These are phyloP conservation scores for Ormyrus nitidulus DNA, from an alignment of 2,888 invertebrate species.

Conservation along the genomic window DNA sequence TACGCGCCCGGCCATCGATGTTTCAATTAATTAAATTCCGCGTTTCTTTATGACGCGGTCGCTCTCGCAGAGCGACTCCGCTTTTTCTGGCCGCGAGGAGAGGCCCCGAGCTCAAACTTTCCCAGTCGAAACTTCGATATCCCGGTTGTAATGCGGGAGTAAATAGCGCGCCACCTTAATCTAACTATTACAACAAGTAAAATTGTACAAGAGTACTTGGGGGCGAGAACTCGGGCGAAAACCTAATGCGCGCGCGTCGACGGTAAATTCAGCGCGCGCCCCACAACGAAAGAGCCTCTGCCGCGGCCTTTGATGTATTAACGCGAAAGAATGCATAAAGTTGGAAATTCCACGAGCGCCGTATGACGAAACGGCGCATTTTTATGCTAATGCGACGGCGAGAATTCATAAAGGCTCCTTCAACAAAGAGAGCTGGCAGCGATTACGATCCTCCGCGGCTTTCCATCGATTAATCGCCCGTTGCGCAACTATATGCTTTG, in stretches of 20 bases:
- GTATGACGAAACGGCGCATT: too few species aligned
- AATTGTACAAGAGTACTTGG: constrained; percentile 16
- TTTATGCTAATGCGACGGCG: too few species aligned
- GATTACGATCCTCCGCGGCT: too few species aligned
- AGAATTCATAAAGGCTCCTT: too few species aligned
- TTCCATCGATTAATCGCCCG: too few species aligned
- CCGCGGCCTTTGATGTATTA: too few species aligned
- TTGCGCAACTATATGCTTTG: too few species aligned
- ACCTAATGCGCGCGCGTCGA: constrained; percentile 8
- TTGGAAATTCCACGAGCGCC: too few species aligned
- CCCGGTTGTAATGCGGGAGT: constrained; percentile 43
- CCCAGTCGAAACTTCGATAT: constrained; percentile 42
- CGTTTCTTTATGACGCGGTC: neutral
- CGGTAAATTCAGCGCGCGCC: neutral
- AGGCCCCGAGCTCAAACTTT: constrained; percentile 4
- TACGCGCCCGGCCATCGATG: constrained; percentile 1
- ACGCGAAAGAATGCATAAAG: too few species aligned
- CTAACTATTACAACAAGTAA: constrained; percentile 25
- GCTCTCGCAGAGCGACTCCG: neutral
- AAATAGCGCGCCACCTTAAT: constrained; percentile 37
- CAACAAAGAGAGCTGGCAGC: too few species aligned
- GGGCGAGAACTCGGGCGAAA: constrained; percentile 11
- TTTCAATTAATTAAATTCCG: constrained; percentile 49
- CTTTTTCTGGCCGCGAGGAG: too few species aligned
- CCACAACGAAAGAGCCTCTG: too few species aligned